These are phyloP conservation scores for Tetranychus piercei DNA, from an alignment of 2,888 invertebrate genomes.

Conservation along the genomic window DNA sequence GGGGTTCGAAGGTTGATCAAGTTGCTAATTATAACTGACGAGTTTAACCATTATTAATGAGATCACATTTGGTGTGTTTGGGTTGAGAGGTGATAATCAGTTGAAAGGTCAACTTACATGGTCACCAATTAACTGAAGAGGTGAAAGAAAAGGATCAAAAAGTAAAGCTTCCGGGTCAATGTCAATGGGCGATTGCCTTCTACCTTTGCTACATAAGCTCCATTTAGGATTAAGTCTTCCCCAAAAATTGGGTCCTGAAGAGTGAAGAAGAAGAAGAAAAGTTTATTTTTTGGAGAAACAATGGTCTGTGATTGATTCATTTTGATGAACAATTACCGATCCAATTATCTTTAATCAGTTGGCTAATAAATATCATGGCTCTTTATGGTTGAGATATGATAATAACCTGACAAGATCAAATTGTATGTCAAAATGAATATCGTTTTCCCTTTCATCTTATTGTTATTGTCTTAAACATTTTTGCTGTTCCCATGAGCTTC, in stretches of 20 bases:
- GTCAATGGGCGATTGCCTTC: slow-evolving; percentile 90
- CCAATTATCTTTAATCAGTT: too few species aligned
- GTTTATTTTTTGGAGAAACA: not conserved
- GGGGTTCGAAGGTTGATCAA: too few species aligned
- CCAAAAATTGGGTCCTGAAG: slow-evolving; percentile 89
- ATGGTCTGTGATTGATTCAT: not conserved
- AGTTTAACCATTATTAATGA: too few species aligned
- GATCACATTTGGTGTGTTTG: too few species aligned
- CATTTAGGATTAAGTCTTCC: slow-evolving; percentile 92
- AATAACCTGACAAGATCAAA: not conserved
- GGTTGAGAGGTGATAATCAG: too few species aligned
- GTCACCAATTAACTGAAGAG: slow-evolving; percentile 78
- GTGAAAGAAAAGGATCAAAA: slow-evolving; percentile 81
- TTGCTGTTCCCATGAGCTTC: too few species aligned
- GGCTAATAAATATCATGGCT: too few species aligned
- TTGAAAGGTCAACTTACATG: slow-evolving; percentile 40
- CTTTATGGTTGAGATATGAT: too few species aligned
- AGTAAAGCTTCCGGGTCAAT: slow-evolving; percentile 78
- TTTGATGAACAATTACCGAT: not conserved
- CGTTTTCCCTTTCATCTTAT: not conserved
- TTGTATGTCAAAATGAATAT: not conserved
- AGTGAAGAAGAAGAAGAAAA: not conserved
- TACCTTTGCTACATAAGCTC: slow-evolving; percentile 87
- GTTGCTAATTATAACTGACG: too few species aligned
- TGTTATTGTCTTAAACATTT: too few species aligned